phyloP scores from a whole-genome alignment of 2,797 vertebrate species.

The Paguma larvata region DNA sequence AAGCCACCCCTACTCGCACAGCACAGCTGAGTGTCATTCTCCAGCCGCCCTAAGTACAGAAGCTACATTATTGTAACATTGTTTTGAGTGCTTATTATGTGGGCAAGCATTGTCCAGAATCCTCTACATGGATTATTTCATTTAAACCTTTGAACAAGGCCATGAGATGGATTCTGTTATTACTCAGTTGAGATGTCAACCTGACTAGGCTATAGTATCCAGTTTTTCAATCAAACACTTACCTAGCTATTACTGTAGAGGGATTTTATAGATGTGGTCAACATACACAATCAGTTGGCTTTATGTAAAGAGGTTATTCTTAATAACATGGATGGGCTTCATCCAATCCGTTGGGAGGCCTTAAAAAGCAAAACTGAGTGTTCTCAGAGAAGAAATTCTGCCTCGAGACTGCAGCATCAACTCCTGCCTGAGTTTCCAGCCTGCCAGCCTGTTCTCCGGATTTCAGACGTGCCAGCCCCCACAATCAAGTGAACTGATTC shows the following conservation, averaged over 20 bases:
- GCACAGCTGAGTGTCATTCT: background rate
- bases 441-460: conserved; percentile 7
- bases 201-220: background rate
- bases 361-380: conserved; percentile 39
- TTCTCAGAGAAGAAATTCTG: conserved; percentile 24
- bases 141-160: conserved; percentile 27
- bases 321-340: background rate
- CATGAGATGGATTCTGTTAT: background rate
- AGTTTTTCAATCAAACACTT: conserved; percentile 29
- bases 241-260: background rate
- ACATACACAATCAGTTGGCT: background rate
- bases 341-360: background rate
- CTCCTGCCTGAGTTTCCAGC: conserved; percentile 41
- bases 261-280: background rate
- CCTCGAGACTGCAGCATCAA: conserved; percentile 34
- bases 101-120: background rate
- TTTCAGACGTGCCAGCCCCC: conserved; percentile 51
- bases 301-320: conserved; percentile 21
- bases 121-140: conserved; percentile 1
- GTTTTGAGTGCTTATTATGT: background rate
- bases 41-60: background rate
- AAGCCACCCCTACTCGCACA: background rate
- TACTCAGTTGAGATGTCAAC: background rate
- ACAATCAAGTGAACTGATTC: conserved; percentile 34
- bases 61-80: background rate